phyloP scores from a whole-genome alignment of 2,797 vertebrate genomes.

The Pagetopsis macropterus region DNA sequence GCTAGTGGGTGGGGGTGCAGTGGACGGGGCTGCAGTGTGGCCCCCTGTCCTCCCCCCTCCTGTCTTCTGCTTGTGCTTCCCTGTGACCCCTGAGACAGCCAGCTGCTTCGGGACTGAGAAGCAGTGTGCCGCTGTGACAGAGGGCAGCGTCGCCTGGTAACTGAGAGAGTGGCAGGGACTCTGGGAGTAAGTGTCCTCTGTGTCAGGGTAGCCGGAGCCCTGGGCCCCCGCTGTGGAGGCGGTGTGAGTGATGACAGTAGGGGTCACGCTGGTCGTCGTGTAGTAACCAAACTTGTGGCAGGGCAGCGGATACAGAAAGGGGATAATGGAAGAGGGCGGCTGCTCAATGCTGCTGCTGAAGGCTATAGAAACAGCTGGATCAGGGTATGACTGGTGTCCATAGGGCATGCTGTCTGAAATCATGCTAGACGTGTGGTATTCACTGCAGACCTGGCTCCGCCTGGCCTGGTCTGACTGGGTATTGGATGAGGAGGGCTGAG shows the following conservation, averaged over 20 bases:
- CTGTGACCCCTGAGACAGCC: constrained; percentile 48
- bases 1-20: constrained; percentile 69
- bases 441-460: constrained; percentile 75
- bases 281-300: constrained; percentile 83
- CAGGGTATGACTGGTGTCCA: constrained; percentile 63
- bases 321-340: constrained; percentile 61
- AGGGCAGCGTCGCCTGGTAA: constrained; percentile 63
- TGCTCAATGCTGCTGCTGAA: constrained; percentile 56
- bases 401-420: constrained; percentile 59
- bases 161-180: constrained; percentile 61
- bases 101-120: constrained; percentile 77
- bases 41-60: constrained; percentile 54
- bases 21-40: constrained; percentile 17
- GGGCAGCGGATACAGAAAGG: constrained; percentile 73
- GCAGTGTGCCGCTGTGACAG: constrained; percentile 62
- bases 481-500: constrained; percentile 66
- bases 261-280: constrained; percentile 53
- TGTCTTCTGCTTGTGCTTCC: constrained; percentile 79
- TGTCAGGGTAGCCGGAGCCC: constrained; percentile 60
- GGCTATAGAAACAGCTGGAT: constrained; percentile 44
- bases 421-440: constrained; percentile 76
- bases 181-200: constrained; percentile 63
- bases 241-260: constrained; percentile 78
- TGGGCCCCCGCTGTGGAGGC: constrained; percentile 71
- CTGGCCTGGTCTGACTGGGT: constrained; percentile 61